Conservation (phyloP, 2,797 vertebrate species). For the Paedocypris micromegethes region DNA sequence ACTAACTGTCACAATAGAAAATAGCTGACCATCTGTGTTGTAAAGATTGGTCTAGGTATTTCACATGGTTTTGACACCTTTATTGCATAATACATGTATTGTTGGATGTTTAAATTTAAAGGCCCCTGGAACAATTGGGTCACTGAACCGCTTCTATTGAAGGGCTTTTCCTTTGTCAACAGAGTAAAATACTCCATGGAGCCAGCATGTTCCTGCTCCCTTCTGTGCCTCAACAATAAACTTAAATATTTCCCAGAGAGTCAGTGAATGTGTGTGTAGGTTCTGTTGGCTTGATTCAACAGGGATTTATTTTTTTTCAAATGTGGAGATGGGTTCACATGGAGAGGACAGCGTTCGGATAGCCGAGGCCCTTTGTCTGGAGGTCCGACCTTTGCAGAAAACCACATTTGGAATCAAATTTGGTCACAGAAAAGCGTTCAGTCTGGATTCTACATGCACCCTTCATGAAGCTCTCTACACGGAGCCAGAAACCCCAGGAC, state of each 20-base stretch:
- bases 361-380: slow-evolving; percentile 64
- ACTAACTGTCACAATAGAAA: slow-evolving; percentile 48
- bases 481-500: not conserved
- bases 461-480: not conserved
- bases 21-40: slow-evolving; percentile 58
- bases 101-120: slow-evolving; percentile 68
- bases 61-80: slow-evolving; percentile 58
- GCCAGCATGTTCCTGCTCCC: slow-evolving; percentile 63
- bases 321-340: slow-evolving; percentile 23
- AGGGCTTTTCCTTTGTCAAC: slow-evolving; percentile 73
- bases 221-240: slow-evolving; percentile 53
- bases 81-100: slow-evolving; percentile 56
- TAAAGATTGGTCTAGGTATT: slow-evolving; percentile 65
- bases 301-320: slow-evolving; percentile 18
- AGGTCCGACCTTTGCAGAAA: slow-evolving; percentile 56
- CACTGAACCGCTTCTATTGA: slow-evolving; percentile 78
- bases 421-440: slow-evolving; percentile 66
- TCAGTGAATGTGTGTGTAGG: not conserved
- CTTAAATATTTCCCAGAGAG: slow-evolving; percentile 10
- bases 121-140: slow-evolving; percentile 75
- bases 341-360: slow-evolving; percentile 59
- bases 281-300: slow-evolving; percentile 50
- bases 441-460: slow-evolving; percentile 64
- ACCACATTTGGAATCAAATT: slow-evolving; percentile 42
- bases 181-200: slow-evolving; percentile 66